Evolutionary conservation across 1,140 invertebrate species (phyloP).

Genomic region (Papilio aristodemus): DNA sequence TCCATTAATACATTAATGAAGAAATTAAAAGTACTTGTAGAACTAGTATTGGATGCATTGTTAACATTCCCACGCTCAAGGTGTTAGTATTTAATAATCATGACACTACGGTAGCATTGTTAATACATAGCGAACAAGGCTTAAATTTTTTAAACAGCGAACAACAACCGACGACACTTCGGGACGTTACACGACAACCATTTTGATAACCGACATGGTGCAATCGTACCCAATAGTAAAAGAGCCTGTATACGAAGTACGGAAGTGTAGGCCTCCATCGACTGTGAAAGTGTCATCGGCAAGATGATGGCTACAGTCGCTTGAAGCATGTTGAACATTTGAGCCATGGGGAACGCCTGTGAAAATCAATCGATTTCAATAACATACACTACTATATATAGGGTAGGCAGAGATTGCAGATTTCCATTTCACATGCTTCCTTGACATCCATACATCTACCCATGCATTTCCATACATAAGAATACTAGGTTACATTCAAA

Average conservation of each 20-base stretch:
- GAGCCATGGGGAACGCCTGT: constrained; percentile 76
- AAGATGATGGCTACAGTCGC: constrained; percentile 83
- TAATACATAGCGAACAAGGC: constrained; percentile 30
- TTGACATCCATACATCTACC: neutral
- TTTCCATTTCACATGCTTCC: neutral
- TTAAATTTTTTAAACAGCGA: constrained; percentile 31
- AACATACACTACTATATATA: constrained; percentile 1
- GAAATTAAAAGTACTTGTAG: constrained; percentile 14
- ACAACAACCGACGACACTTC: constrained; percentile 38
- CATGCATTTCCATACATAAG: neutral
- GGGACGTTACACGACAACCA: constrained; percentile 47
- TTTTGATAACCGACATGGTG: constrained; percentile 38
- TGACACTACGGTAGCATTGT: constrained; percentile 24
- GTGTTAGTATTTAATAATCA: constrained; percentile 30
- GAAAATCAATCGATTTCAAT: constrained; percentile 45
- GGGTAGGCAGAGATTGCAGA: neutral
- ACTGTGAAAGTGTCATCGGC: constrained; percentile 84
- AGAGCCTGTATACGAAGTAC: constrained; percentile 61
- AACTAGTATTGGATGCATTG: constrained; percentile 13
- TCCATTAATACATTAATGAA: constrained; percentile 8
- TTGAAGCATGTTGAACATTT: constrained; percentile 77
- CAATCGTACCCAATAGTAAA: constrained; percentile 68
- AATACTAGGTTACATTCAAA: neutral
- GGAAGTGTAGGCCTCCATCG: constrained; percentile 63
- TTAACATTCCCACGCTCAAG: constrained; percentile 31